Conservation (phyloP, 1,140 invertebrate genomes). For the Saccostrea glomerata region DNA sequence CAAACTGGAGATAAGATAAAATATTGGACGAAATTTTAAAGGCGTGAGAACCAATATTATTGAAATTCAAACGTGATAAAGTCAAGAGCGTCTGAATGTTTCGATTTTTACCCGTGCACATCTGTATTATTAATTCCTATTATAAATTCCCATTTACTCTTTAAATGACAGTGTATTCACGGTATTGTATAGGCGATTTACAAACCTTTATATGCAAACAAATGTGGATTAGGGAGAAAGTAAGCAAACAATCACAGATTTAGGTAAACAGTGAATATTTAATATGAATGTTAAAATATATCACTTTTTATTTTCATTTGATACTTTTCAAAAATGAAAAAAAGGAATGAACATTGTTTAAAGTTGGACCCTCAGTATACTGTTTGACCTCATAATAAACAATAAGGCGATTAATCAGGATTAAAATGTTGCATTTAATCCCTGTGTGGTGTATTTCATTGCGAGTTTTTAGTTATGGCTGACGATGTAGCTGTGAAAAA, state of each 20-base stretch:
- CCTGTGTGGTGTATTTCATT: not conserved
- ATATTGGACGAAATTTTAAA: not conserved
- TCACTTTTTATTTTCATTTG: not conserved
- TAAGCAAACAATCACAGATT: not conserved
- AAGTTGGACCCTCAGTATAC: not conserved
- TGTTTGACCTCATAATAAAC: not conserved
- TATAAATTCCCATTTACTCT: not conserved
- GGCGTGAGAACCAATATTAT: not conserved
- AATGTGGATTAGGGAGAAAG: conserved; percentile 22
- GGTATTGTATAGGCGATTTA: not conserved
- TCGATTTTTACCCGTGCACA: not conserved
- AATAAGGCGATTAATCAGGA: not conserved
- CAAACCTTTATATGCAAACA: conserved; percentile 28
- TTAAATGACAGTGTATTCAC: conserved; percentile 7
- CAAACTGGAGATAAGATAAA: not conserved
- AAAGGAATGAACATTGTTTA: not conserved
- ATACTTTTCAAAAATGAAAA: not conserved
- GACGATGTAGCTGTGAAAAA: not conserved
- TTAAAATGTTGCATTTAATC: not conserved
- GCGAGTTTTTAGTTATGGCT: not conserved
- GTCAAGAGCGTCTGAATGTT: conserved; percentile 7
- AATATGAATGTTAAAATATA: not conserved
- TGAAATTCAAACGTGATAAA: not conserved
- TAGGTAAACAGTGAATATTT: conserved; percentile 4
- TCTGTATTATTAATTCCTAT: conserved; percentile 28